Evolutionary conservation across 1,140 invertebrate species (phyloP).

Genomic region (Calephelis virginiensis): DNA sequence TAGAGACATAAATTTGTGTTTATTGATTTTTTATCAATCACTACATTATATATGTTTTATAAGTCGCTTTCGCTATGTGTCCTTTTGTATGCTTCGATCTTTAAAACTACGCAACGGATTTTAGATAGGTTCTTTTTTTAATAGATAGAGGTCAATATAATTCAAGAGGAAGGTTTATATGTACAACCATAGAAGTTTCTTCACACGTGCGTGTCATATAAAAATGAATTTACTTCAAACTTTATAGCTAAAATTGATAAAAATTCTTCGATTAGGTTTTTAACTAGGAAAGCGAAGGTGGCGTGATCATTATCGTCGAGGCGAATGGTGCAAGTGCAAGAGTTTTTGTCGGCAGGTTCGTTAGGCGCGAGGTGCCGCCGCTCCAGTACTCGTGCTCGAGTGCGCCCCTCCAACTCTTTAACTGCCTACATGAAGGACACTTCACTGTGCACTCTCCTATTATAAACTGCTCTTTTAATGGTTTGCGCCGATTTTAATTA

Average conservation of each 20-base stretch:
- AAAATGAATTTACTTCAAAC: too few species aligned
- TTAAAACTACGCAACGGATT: too few species aligned
- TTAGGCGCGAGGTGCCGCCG: slow-evolving; percentile 67
- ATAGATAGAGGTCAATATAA: too few species aligned
- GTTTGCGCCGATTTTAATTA: slow-evolving; percentile 75
- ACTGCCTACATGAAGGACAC: slow-evolving; percentile 77
- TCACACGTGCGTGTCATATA: too few species aligned
- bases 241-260: neutral
- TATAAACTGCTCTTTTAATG: slow-evolving; percentile 78
- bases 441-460: slow-evolving; percentile 72
- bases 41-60: too few species aligned
- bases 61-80: too few species aligned
- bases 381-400: slow-evolving; percentile 70
- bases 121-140: too few species aligned
- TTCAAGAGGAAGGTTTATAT: too few species aligned
- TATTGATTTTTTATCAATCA: too few species aligned
- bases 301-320: slow-evolving; percentile 35
- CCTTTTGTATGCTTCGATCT: too few species aligned
- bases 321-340: slow-evolving; percentile 35
- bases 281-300: slow-evolving; percentile 34
- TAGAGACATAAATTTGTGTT: too few species aligned
- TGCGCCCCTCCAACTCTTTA: slow-evolving; percentile 75
- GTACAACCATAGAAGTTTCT: too few species aligned
- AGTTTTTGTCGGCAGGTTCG: slow-evolving; percentile 68
- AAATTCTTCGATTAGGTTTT: slow-evolving; percentile 33